Conservation (phyloP, 2,797 vertebrate genomes). For the Sylvia borin region DNA sequence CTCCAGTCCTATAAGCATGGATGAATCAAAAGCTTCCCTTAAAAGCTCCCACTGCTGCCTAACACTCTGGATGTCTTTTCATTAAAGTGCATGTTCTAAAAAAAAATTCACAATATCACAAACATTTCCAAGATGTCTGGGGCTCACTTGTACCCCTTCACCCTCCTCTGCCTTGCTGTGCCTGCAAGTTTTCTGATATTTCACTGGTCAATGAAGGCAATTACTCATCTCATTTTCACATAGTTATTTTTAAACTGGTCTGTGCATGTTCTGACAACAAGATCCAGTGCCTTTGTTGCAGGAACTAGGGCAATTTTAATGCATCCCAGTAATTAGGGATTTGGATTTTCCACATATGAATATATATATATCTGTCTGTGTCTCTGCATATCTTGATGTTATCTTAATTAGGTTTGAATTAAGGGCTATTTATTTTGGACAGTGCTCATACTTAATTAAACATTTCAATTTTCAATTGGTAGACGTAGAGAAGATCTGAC, state of each 20-base stretch:
- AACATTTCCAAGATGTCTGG: neutral
- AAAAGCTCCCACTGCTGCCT: neutral
- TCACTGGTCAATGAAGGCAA: neutral
- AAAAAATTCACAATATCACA: neutral
- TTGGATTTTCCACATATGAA: neutral
- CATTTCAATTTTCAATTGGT: neutral
- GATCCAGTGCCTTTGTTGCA: neutral
- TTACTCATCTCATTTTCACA: neutral
- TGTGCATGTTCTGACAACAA: neutral
- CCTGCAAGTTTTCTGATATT: neutral
- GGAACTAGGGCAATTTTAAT: neutral
- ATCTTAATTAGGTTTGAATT: neutral
- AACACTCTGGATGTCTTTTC: neutral
- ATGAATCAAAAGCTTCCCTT: neutral
- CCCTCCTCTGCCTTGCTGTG: neutral
- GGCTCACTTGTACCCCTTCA: neutral
- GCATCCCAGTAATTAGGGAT: neutral
- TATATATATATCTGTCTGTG: neutral
- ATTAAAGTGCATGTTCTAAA: neutral
- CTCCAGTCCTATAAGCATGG: neutral
- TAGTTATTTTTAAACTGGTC: neutral
- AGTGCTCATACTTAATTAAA: neutral
- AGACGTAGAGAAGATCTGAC: neutral
- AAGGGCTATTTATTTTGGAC: neutral
- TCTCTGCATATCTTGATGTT: neutral